Evolutionary conservation across 2,113 vertebrate genomes (phyloP).

Genomic region (Zosterops japonicus): DNA sequence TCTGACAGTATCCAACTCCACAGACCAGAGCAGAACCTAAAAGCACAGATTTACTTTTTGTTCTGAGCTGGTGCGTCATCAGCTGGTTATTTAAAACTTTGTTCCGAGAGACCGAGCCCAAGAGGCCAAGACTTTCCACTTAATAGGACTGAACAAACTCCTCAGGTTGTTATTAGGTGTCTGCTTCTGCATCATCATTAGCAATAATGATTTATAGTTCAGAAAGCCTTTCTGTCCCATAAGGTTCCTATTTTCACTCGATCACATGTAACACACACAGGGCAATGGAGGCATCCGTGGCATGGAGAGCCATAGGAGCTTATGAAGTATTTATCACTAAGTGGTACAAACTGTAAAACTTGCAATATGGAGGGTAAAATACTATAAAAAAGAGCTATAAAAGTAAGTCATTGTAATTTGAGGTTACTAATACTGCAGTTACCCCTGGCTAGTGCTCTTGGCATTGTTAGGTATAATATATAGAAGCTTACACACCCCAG

Average conservation of each 20-base stretch:
- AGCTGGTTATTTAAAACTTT: slow-evolving; percentile 57
- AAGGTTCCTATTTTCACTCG: not conserved
- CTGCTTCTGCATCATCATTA: slow-evolving; percentile 34
- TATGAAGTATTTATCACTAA: not conserved
- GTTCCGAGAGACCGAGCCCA: not conserved
- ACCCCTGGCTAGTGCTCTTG: not conserved
- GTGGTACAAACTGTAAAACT: not conserved
- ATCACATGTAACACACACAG: not conserved
- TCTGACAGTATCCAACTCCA: not conserved
- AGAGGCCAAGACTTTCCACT: not conserved
- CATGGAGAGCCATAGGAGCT: not conserved
- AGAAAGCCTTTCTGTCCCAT: not conserved
- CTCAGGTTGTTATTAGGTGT: not conserved
- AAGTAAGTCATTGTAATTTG: not conserved
- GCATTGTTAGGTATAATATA: not conserved
- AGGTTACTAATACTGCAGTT: not conserved
- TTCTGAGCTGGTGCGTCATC: slow-evolving; percentile 5
- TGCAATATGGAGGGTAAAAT: not conserved
- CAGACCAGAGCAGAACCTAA: not conserved
- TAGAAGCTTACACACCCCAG: not conserved
- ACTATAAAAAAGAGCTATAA: not conserved
- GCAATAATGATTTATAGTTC: not conserved
- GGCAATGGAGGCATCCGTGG: not conserved
- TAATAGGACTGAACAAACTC: not conserved
- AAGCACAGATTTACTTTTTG: not conserved